These are phyloP conservation scores for Blomia tropicalis DNA, from an alignment of 2,888 invertebrate species.

Conservation along the genomic window DNA sequence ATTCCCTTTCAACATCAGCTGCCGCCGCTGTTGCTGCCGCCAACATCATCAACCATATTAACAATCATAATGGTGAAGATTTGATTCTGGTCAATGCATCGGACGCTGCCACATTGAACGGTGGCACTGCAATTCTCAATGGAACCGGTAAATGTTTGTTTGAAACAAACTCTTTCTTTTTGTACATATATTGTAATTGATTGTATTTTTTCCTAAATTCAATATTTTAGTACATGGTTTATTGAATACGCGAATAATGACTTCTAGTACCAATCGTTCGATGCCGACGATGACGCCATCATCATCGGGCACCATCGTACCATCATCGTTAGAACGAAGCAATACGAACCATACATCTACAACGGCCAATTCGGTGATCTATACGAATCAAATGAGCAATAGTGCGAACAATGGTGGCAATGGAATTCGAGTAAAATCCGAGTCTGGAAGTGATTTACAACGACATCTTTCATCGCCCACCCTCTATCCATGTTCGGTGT, in stretches of 20 bases:
- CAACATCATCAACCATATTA: background rate
- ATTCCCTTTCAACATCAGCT: background rate
- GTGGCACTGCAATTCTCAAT: constrained; percentile 7
- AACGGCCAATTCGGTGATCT: background rate
- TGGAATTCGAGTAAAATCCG: background rate
- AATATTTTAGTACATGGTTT: background rate
- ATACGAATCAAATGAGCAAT: background rate
- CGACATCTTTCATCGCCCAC: background rate
- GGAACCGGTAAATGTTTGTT: too few relatives aligned
- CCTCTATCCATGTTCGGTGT: background rate
- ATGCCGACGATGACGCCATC: background rate
- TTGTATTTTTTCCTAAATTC: too few relatives aligned
- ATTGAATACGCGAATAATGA: background rate
- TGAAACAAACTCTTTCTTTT: too few relatives aligned
- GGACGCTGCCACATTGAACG: background rate
- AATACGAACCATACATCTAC: background rate
- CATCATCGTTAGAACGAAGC: too few relatives aligned
- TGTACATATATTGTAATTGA: too few relatives aligned
- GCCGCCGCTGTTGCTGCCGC: background rate
- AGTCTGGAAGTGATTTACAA: background rate
- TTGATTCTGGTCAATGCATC: background rate
- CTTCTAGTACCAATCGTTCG: background rate
- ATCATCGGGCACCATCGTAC: too few relatives aligned
- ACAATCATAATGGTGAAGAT: background rate
- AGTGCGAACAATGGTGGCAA: background rate